Base-by-base conservation (phyloP, 2,888 invertebrate genomes). In the Epicampocera succincta region DNA sequence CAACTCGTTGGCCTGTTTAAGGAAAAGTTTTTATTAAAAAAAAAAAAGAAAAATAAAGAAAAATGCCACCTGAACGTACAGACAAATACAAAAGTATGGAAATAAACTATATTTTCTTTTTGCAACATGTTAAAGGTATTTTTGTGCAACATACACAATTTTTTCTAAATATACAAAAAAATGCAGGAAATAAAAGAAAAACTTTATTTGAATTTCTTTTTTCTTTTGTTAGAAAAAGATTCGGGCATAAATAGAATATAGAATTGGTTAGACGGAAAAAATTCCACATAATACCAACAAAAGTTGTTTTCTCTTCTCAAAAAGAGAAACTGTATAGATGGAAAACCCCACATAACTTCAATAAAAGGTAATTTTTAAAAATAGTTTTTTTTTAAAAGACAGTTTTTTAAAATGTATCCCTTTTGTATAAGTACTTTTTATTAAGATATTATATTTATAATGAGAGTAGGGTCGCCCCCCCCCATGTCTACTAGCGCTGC, bases 1-100 rank as follows among this genome's bases (percentile, higher is more conserved):
- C 3, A 44, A 75, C 42, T 76, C 68, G 50, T 68, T 68, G 75
- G 66, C 50, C 66, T 60, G n/a, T 68, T 68, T 46, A 44, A n/a
- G 12, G 17, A 61, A 72, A 61, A 42, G 15, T 65, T 65, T 48
- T 52, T 50, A 17, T 50, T 46, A 5, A 13, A 40, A 5, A 38
- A n/a, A 52, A 6, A 6, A 38, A 56, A 19, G 12, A 38, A n/a
- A 12, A 46, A 46, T 21, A 29, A 8, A 48, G 6, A 68, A 56
- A 42, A 17, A 42, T 50, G 58, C 44, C 13, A 11, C 12, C 48
- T 12, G 40, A 38, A 60, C 19, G n/a, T 33, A 33, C 2, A 33
- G 8, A 15, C n/a, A 21, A 38, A 50, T n/a, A 19, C 6, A 44
- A 56, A 44, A 0, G 13, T 25, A 58, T 46, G 15, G n/a, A n/a